Percentiles rank a stretch among this genome's conserved stretches.
Conservation (phyloP, 2,888 invertebrate genomes). For the Spilosoma lubricipeda region DNA sequence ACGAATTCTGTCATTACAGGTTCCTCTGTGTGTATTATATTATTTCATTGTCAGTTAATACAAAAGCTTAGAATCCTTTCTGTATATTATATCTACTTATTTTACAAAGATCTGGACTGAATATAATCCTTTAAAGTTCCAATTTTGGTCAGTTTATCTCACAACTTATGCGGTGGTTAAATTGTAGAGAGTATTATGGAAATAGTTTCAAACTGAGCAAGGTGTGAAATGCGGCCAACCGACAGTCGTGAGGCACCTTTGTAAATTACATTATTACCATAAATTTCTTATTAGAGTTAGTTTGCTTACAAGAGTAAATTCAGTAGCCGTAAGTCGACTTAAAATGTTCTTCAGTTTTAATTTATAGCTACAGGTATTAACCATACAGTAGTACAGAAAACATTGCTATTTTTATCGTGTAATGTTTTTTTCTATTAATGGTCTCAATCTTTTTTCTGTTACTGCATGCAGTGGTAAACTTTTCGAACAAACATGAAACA, state of each 20-base stretch:
- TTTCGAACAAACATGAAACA: too few relatives aligned
- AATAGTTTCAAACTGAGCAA: not conserved
- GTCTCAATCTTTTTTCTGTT: too few relatives aligned
- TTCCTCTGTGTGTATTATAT: too few relatives aligned
- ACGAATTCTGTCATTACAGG: too few relatives aligned
- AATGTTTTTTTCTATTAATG: too few relatives aligned
- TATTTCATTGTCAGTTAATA: too few relatives aligned
- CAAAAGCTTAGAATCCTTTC: too few relatives aligned
- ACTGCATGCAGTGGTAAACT: too few relatives aligned
- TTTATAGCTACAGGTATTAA: not conserved
- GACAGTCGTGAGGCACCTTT: not conserved
- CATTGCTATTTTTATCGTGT: not conserved
- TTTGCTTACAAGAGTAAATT: not conserved
- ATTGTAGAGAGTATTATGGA: not conserved
- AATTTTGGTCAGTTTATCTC: not conserved
- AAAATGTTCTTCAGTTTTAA: not conserved
- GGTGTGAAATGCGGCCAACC: slow-evolving; percentile 12
- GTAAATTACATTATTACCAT: slow-evolving; percentile 2
- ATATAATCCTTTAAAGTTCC: not conserved
- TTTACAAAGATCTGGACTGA: not conserved
- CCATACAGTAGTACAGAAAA: not conserved
- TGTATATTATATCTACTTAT: not conserved
- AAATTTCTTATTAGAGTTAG: not conserved
- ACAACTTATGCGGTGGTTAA: not conserved
- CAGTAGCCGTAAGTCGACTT: not conserved